Evolutionary conservation across 2,888 invertebrate species (phyloP), one percentile per base, ranked within the genome.

Genomic region (Bimastos eiseni): DNA sequence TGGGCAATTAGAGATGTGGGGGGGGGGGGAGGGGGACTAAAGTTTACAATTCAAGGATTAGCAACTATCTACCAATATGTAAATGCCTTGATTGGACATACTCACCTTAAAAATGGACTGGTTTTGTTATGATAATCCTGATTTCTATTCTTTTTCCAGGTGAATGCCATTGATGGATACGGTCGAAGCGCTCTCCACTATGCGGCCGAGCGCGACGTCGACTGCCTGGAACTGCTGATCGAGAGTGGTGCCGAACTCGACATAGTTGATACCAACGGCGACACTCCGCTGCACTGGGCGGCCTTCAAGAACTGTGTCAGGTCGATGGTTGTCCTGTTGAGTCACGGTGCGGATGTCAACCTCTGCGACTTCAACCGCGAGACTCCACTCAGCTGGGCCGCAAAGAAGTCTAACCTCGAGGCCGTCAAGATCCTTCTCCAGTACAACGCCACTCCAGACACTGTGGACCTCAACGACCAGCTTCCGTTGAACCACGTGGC

Each of bases 211-310:
- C 92, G 93, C 34, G 94, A 94, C 90, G 91, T 92, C 11, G 92
- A 92, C 36, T 94, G 95, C 92, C 92, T 94, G 30, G 93, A 93
- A 91, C 91, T 94, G 13, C 93, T 95, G 21, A 92, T 95, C 21
- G 92, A 93, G 89, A 90, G 94, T 91, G 94, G 94, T 0, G 95
- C 94, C 11, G 92, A 94, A 41, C 91, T 94, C 0, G 93, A 94
- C 91, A 92, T 93, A 0, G 93, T 93, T 0, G 94, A 94, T 90
- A 93, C 93, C 13, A 94, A 95, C 91, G 91, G 92, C 17, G 94
- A 94, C 93, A 94, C 94, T 0, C 93, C 95, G 0, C 92, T 95
- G 11, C 95, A 95, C 92, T 95, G 95, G 95, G 95, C 95, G 0
- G 93, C 94, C n/a, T 94, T 94, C 91, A 95, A 94, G 92, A 94